These are phyloP conservation scores for Myotis vivesi DNA, from an alignment of 2,797 vertebrate genomes.

Conservation along the genomic window DNA sequence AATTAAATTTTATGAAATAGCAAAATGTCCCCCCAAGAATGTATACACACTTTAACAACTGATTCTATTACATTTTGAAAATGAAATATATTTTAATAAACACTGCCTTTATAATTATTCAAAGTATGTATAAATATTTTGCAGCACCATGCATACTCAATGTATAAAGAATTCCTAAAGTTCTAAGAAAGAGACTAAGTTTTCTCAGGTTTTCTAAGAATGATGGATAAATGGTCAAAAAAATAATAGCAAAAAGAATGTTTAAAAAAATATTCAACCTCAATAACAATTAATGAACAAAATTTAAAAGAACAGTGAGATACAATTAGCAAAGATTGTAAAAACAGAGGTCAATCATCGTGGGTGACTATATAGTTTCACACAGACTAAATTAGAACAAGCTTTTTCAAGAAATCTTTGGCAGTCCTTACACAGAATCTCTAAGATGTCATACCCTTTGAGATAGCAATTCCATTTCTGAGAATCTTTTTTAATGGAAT, in stretches of 20 bases:
- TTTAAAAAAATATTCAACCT: neutral
- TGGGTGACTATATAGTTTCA: accelerated
- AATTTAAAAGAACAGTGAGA: neutral
- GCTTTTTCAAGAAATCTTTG: neutral
- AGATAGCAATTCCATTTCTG: neutral
- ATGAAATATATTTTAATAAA: too few relatives aligned
- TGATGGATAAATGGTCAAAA: neutral
- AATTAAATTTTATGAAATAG: neutral
- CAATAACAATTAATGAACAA: neutral
- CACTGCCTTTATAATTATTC: neutral
- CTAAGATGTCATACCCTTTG: neutral
- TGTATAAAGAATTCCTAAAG: neutral
- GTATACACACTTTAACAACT: too few relatives aligned
- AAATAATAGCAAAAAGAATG: neutral
- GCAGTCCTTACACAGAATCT: neutral
- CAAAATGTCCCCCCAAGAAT: neutral
- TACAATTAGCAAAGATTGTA: neutral
- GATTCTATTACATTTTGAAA: too few relatives aligned
- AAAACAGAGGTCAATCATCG: neutral
- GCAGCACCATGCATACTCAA: neutral
- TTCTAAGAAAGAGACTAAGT: neutral
- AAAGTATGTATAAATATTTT: neutral
- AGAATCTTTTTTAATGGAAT: neutral
- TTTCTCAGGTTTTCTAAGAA: conserved; percentile 1
- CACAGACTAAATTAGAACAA: neutral